These are phyloP conservation scores for Saccostrea glomerata DNA, from an alignment of 1,140 invertebrate genomes.

Conservation along the genomic window DNA sequence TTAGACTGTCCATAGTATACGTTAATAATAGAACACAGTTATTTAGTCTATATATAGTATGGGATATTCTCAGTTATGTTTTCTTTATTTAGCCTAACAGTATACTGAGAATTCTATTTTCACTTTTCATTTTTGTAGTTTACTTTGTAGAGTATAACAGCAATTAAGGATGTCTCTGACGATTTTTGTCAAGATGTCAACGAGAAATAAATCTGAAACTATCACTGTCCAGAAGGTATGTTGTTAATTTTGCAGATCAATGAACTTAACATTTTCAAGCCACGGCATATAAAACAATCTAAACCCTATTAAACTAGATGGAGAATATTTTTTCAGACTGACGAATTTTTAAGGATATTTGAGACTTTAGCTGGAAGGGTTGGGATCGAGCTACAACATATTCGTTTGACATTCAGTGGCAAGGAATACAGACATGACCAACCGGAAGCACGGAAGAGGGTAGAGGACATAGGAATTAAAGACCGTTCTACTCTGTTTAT, in stretches of 20 bases:
- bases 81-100: too few species aligned
- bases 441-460: neutral
- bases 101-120: neutral
- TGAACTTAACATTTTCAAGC: too few species aligned
- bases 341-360: neutral
- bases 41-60: neutral
- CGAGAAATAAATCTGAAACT: neutral
- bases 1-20: too few species aligned
- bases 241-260: neutral
- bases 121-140: neutral
- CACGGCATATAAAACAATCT: too few species aligned
- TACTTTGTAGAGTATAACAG: neutral
- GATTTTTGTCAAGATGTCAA: constrained; percentile 8
- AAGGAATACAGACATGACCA: constrained; percentile 1
- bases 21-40: neutral
- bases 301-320: too few species aligned
- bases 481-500: neutral
- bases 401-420: neutral
- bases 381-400: neutral
- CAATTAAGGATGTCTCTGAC: neutral
- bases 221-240: neutral
- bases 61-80: neutral
- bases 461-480: neutral
- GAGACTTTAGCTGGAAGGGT: neutral
- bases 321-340: too few species aligned